phyloP scores from a whole-genome alignment of 2,113 vertebrate genomes.

The Silurus glanis region DNA sequence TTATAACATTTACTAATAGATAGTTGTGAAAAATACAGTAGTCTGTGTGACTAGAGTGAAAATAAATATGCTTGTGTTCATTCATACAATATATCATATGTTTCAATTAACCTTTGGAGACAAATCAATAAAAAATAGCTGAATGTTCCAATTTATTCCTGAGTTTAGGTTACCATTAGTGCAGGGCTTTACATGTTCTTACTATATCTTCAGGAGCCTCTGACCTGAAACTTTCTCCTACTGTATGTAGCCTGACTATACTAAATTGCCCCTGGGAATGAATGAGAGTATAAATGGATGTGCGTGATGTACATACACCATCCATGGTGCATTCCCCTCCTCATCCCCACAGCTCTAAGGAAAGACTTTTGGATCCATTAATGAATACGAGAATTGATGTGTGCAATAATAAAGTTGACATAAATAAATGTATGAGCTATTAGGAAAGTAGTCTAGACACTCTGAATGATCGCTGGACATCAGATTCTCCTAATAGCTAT shows the following conservation, averaged over 20 bases:
- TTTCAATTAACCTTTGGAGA: background rate
- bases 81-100: background rate
- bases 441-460: background rate
- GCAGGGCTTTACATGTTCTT: background rate
- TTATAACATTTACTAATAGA: conserved; percentile 1
- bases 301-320: background rate
- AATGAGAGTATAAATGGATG: background rate
- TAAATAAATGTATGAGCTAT: background rate
- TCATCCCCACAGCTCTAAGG: background rate
- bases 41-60: background rate
- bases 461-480: background rate
- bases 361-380: no score
- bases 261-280: background rate
- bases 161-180: background rate
- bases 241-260: background rate
- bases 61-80: background rate
- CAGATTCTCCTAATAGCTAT: background rate
- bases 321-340: background rate
- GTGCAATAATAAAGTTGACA: background rate
- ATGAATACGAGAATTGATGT: background rate
- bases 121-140: background rate
- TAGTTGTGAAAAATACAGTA: no score
- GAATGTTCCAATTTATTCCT: background rate
- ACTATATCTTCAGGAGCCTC: background rate
- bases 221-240: background rate